Percentiles rank a stretch among this genome's conserved stretches.
These are phyloP conservation scores for Echinometra lucunter DNA, from an alignment of 53 echinoderm and acorn worm species.

Conservation along the genomic window DNA sequence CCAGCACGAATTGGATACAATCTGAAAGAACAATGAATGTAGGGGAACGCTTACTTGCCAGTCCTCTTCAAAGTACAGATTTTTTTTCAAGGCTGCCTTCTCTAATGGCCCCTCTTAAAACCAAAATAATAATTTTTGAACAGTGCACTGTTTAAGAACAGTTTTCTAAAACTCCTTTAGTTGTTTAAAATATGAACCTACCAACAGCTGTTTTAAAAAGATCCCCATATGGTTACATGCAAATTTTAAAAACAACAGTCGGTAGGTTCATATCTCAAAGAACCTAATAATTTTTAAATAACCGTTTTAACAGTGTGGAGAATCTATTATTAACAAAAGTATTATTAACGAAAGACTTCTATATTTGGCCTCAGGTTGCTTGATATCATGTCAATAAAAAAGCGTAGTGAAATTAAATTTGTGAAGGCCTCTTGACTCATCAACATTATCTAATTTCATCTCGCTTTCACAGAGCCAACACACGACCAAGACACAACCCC, in stretches of 20 bases:
- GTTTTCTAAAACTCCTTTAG: too few species aligned
- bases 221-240: too few species aligned
- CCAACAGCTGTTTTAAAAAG: too few species aligned
- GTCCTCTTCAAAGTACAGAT: not conserved
- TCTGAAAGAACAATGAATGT: constrained; percentile 28
- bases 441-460: not conserved
- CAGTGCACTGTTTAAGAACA: too few species aligned
- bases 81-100: not conserved
- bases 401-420: not conserved
- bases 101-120: not conserved
- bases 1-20: constrained; percentile 52
- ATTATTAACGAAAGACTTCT: not conserved
- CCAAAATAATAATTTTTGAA: not conserved
- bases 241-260: too few species aligned
- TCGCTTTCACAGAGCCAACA: not conserved
- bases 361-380: not conserved
- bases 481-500: not conserved
- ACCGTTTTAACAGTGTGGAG: too few species aligned
- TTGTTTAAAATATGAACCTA: too few species aligned
- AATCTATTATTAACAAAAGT: too few species aligned
- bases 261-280: too few species aligned
- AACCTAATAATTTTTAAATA: too few species aligned
- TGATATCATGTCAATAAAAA: not conserved
- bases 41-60: not conserved
- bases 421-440: not conserved